Base-by-base conservation (phyloP, 2,888 invertebrate genomes). In the Merodon equestris region DNA sequence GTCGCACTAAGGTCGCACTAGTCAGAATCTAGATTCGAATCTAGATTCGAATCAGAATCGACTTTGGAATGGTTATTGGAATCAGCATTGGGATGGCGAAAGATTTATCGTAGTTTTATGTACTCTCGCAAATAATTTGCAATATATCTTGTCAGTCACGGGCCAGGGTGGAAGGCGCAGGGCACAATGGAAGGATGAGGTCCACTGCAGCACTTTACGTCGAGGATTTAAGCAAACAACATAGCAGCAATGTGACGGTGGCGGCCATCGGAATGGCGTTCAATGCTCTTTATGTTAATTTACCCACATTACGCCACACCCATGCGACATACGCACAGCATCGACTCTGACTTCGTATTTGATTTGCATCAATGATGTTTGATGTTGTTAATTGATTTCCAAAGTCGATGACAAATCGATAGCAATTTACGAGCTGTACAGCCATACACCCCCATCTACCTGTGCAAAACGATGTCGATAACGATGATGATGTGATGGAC, bases 361-460 rank as follows among this genome's bases (percentile, higher is more conserved):
- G 79, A 79, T 79, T 79, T 79, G 79, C 79, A 79, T 79, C 79
- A 79, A 74, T 79, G 79, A 79, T 87, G 86, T 88, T 88, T 87
- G 87, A 87, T 87, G 87, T 88, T 87, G 87, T 87, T 87, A 87
- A 87, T 88, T 87, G 87, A 87, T 87, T 87, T 88, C 87, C 87
- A 88, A 87, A 88, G 86, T 87, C 85, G 86, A 79, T 79, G 74
- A 79, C 79, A 79, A 74, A 79, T 79, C 79, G 79, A 79, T 79
- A 79, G 56, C 79, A 79, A 79, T 74, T 79, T 74, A 79, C 68
- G 34, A 34, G 42, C 57, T 38, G 38, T 61, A 71, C 50, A 47
- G 63, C 38, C 19, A 38, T n/a, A n/a, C 27, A 27, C 7, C 7
- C 27, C 27, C 27, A 27, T 7, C 27, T 7, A 7, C 12, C 15